A percentile compares a stretch with the other conserved stretches of the same genome.
phyloP scores from a whole-genome alignment of 2,797 vertebrate genomes.

The Hemibagrus guttatus region DNA sequence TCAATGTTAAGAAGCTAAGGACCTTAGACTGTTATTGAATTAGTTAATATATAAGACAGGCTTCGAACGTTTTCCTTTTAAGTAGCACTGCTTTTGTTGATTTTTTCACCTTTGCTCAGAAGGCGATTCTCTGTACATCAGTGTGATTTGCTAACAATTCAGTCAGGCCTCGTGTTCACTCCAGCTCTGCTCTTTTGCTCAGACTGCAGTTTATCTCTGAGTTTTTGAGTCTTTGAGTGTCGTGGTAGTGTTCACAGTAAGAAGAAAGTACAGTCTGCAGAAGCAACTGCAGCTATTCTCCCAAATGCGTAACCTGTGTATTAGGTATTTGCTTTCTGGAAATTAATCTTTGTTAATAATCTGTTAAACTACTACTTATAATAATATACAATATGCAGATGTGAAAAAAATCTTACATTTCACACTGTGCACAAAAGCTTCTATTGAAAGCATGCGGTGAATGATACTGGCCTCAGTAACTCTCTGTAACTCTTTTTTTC shows the following conservation, averaged over 20 bases:
- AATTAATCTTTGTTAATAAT: constrained; percentile 3
- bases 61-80: background rate
- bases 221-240: background rate
- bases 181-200: constrained; percentile 51
- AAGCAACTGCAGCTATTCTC: background rate
- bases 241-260: background rate
- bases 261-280: background rate
- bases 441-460: background rate
- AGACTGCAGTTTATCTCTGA: background rate
- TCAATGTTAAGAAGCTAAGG: background rate
- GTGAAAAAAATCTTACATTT: background rate
- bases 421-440: background rate
- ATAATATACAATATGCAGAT: background rate
- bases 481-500: background rate
- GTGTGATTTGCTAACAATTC: constrained; percentile 46
- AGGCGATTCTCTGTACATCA: constrained; percentile 26
- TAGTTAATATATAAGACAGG: background rate
- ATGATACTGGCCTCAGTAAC: background rate
- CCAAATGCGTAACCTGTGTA: background rate
- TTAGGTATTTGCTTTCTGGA: background rate
- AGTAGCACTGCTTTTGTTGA: background rate
- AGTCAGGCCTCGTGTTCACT: constrained; percentile 53
- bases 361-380: too few relatives aligned
- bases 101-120: constrained; percentile 23
- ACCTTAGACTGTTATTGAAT: background rate